Conservation (phyloP, 1,140 invertebrate genomes). For the Diorhabda sublineata region DNA sequence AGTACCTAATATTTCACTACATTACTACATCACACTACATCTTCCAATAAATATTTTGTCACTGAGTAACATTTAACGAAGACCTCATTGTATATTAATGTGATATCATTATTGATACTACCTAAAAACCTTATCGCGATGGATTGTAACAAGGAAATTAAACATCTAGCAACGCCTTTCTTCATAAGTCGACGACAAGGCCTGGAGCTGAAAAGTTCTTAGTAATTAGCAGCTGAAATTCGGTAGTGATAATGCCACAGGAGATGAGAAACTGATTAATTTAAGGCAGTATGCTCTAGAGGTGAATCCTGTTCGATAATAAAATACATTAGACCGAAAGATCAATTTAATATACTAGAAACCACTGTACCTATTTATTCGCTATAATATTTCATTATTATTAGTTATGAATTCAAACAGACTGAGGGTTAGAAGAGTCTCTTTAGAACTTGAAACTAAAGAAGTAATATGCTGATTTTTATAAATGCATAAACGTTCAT, state of each 20-base stretch:
- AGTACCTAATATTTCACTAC: too few relatives aligned
- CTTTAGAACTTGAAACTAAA: neutral
- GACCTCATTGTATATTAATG: too few relatives aligned
- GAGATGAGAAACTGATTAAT: slow-evolving; percentile 38
- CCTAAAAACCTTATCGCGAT: too few relatives aligned
- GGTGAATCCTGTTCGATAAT: slow-evolving; percentile 24
- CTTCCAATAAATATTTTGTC: too few relatives aligned
- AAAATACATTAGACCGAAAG: slow-evolving; percentile 34
- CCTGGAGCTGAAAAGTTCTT: slow-evolving; percentile 31
- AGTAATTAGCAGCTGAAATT: slow-evolving; percentile 37
- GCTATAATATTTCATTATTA: too few relatives aligned
- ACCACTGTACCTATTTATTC: slow-evolving; percentile 8
- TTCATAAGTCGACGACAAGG: neutral
- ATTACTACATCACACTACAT: too few relatives aligned
- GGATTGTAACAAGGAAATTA: too few relatives aligned
- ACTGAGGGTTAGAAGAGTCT: neutral
- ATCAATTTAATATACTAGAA: slow-evolving; percentile 36
- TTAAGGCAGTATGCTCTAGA: slow-evolving; percentile 21
- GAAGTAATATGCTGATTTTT: too few relatives aligned
- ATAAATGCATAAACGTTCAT: too few relatives aligned
- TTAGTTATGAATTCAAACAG: neutral
- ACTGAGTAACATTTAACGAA: too few relatives aligned
- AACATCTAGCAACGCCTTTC: neutral
- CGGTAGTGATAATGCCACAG: slow-evolving; percentile 34
- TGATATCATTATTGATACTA: too few relatives aligned